Conservation (phyloP, 2,888 invertebrate species). For the Polydrusus cervinus region DNA sequence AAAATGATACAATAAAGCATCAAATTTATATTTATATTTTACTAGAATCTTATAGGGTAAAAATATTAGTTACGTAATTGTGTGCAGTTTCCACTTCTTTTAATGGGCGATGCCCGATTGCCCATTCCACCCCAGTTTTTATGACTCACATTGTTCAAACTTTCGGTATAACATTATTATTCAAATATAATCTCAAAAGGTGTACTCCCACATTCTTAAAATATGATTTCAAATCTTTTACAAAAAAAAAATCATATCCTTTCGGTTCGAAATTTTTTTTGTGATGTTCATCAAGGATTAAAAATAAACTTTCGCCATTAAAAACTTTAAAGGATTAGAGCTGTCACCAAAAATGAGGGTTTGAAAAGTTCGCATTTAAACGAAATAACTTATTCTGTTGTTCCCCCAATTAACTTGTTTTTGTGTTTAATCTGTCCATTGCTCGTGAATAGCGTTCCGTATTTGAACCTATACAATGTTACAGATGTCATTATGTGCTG, state of each 20-base stretch:
- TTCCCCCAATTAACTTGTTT: constrained; percentile 16
- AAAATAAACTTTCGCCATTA: constrained; percentile 21
- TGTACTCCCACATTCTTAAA: not conserved
- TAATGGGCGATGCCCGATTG: too few species aligned
- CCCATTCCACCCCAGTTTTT: too few species aligned
- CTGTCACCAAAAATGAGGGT: constrained; percentile 10
- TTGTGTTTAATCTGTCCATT: constrained; percentile 21
- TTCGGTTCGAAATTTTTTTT: not conserved
- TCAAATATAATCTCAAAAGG: too few species aligned
- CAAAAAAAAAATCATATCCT: not conserved
- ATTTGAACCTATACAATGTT: constrained; percentile 19
- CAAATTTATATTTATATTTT: too few species aligned
- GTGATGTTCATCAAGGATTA: constrained; percentile 12
- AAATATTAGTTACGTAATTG: too few species aligned
- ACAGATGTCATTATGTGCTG: constrained; percentile 10
- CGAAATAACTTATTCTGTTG: constrained; percentile 18
- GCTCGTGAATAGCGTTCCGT: constrained; percentile 9
- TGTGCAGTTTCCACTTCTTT: too few species aligned
- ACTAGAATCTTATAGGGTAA: too few species aligned
- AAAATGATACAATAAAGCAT: not conserved
- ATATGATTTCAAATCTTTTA: too few species aligned
- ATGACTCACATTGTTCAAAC: too few species aligned
- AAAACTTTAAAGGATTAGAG: constrained; percentile 13
- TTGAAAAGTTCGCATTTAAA: constrained; percentile 17
- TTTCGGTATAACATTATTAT: too few species aligned